Percentiles rank a stretch among this genome's conserved stretches.
phyloP scores from a whole-genome alignment of 2,888 invertebrate species.

The Drosophila macrothrix region DNA sequence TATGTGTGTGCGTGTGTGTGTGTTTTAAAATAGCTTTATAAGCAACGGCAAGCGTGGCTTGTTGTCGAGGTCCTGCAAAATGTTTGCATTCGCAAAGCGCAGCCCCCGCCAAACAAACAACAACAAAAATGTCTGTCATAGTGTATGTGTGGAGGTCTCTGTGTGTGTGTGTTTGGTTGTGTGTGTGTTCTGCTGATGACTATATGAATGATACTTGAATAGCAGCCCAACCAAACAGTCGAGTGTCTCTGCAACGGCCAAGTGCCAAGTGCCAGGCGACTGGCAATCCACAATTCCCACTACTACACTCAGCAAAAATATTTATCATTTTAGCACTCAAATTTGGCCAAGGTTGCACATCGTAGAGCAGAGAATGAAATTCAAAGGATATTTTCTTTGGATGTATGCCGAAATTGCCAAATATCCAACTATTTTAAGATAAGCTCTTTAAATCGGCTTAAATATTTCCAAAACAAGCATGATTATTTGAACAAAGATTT shows the following conservation, averaged over 20 bases:
- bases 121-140: constrained; percentile 23
- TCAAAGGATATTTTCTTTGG: not conserved
- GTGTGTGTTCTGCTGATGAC: constrained; percentile 44
- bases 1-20: constrained; percentile 45
- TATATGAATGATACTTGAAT: constrained; percentile 60
- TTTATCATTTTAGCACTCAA: not conserved
- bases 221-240: constrained; percentile 43
- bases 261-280: constrained; percentile 21
- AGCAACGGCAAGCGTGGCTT: constrained; percentile 39
- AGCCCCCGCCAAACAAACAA: constrained; percentile 54
- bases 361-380: not conserved
- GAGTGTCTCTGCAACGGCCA: constrained; percentile 31
- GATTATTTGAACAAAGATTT: not conserved
- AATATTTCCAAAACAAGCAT: not conserved
- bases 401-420: not conserved
- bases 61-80: constrained; percentile 32
- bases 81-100: constrained; percentile 66
- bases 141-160: not conserved
- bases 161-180: not conserved
- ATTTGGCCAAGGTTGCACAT: not conserved
- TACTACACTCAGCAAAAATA: not conserved
- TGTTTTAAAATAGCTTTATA: constrained; percentile 74
- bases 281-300: constrained; percentile 21
- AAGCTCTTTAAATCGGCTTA: not conserved
- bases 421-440: not conserved